These are phyloP conservation scores for Drosophila testacea DNA, from an alignment of 2,888 invertebrate genomes.

Conservation along the genomic window DNA sequence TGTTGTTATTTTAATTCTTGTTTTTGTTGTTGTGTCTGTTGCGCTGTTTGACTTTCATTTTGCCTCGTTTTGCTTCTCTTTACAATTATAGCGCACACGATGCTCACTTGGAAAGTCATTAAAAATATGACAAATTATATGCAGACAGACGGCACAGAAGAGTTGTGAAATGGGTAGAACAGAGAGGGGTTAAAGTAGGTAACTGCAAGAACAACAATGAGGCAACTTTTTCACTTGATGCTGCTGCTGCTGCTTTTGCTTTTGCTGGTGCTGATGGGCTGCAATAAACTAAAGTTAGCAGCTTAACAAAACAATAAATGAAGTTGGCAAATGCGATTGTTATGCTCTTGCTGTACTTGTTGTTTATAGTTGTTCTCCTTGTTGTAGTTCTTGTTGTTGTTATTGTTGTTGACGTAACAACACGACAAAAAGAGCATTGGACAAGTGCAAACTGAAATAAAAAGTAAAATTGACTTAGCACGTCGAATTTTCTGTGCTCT, in stretches of 20 bases:
- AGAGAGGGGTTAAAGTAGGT: not conserved
- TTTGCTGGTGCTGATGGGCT: conserved; percentile 54
- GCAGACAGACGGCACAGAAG: conserved; percentile 25
- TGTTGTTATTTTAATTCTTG: conserved; percentile 17
- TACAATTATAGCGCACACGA: conserved; percentile 57
- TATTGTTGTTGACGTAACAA: conserved; percentile 19
- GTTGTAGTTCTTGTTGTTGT: conserved; percentile 8
- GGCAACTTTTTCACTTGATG: conserved; percentile 47
- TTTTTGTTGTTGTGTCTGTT: conserved; percentile 22
- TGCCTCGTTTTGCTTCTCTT: conserved; percentile 48
- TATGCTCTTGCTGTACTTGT: conserved; percentile 41
- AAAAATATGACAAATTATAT: conserved; percentile 79
- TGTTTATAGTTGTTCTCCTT: not conserved
- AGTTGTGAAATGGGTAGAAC: not conserved
- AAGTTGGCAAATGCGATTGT: conserved; percentile 80
- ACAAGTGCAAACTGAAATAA: conserved; percentile 24
- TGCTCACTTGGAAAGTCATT: conserved; percentile 74
- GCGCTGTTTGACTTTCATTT: conserved; percentile 39
- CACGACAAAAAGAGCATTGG: conserved; percentile 43
- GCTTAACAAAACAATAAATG: conserved; percentile 81
- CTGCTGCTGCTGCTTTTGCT: conserved; percentile 23
- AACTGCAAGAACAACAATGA: conserved; percentile 23
- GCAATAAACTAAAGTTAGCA: conserved; percentile 80
- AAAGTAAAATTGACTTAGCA: not conserved
- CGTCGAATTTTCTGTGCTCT: conserved; percentile 44